Base-by-base conservation (phyloP, 2,797 vertebrate genomes). In the Menidia menidia region DNA sequence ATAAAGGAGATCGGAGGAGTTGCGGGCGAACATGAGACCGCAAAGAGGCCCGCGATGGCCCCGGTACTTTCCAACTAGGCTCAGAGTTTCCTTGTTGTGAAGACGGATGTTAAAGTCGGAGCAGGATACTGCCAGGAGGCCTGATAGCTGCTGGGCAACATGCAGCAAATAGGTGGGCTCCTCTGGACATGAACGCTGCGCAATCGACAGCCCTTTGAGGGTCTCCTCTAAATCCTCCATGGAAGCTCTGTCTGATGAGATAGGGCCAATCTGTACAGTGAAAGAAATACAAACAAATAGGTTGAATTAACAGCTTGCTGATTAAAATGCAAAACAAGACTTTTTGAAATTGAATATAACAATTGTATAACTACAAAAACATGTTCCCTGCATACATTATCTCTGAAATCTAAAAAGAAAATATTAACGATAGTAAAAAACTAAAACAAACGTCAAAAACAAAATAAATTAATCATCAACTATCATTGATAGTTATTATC, bases 141-240 rank as follows among this genome's bases (percentile, higher is more conserved):
- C 78, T 0, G 78, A 69, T 0, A 89, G 25, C 57, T 92, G 88
- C 73, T 88, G 80, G 0, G 95, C 92, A 0, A 96, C 82, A 65
- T 95, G 94, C 87, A 99, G 92, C 52, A 98, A 82, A 73, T 97
- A 99, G 51, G 94, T 86, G 14, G 93, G 89, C 0, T 95, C 93
- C 56, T 91, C 52, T 0, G 92, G 90, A 0, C 8, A 25, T 4
- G 90, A 93, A 50, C 96, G 92, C 45, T 89, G 87, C 1, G 93
- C 91, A 4, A 98, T 88, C 61, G 91, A 92, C 70, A 98, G 88
- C 8, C 76, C 73, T 10, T 84, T 86, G 25, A 99, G 94, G 44
- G 90, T 93, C 64, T 94, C 84, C 75, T 95, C 93, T 41, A 97
- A 75, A 67, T 77, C 87, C 78, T 96, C 95, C 95, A 98, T 95